Evolutionary conservation across 1,140 invertebrate species (phyloP).

Genomic region (Lucilia sericata): DNA sequence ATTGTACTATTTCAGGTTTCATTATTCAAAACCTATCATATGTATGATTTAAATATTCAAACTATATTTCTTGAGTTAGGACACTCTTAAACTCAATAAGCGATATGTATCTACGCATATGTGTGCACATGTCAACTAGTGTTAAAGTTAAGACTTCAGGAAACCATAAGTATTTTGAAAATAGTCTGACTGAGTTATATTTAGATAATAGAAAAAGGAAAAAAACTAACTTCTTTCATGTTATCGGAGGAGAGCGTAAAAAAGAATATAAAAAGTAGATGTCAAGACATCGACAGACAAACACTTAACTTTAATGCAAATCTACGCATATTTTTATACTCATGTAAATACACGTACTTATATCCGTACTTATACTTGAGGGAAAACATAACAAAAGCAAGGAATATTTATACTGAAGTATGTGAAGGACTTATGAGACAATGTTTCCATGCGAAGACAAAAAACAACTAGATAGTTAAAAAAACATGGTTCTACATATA

Average conservation of each 20-base stretch:
- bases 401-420: neutral
- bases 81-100: too few relatives aligned
- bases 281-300: conserved; percentile 1
- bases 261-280: neutral
- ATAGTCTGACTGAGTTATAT: neutral
- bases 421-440: neutral
- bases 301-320: neutral
- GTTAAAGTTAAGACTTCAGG: conserved; percentile 10
- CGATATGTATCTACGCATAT: too few relatives aligned
- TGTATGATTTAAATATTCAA: too few relatives aligned
- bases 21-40: too few relatives aligned
- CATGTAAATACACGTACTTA: neutral
- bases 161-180: conserved; percentile 1
- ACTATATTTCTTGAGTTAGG: too few relatives aligned
- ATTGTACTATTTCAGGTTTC: too few relatives aligned
- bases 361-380: neutral
- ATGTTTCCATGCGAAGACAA: too few relatives aligned
- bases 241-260: neutral
- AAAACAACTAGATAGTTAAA: too few relatives aligned
- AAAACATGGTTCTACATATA: too few relatives aligned
- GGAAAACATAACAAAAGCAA: neutral
- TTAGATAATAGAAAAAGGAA: neutral
- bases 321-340: conserved; percentile 8
- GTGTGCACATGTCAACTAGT: neutral
- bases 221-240: neutral